Percentiles rank a stretch among this genome's conserved stretches.
Conservation (phyloP, 2,797 vertebrate species). For the Benthosema pterotum region DNA sequence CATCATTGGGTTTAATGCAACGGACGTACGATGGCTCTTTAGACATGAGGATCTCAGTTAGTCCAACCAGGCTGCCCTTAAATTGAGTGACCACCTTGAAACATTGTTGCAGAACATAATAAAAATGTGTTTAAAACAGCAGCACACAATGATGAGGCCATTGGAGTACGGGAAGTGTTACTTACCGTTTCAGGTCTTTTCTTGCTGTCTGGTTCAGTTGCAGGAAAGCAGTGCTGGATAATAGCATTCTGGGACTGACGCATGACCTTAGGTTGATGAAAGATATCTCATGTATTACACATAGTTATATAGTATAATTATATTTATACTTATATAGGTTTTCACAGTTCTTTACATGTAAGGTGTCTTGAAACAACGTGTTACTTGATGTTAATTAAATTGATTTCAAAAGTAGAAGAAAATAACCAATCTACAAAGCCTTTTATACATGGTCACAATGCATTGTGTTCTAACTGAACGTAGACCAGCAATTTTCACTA, state of each 20-base stretch:
- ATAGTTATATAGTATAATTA: too few relatives aligned
- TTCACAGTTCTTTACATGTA: too few relatives aligned
- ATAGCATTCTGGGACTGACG: conserved; percentile 88
- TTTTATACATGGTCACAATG: too few relatives aligned
- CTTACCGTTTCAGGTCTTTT: conserved; percentile 88
- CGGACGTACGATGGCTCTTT: conserved; percentile 94
- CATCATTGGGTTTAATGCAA: conserved; percentile 94
- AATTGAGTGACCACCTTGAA: conserved; percentile 94
- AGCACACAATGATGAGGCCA: neutral
- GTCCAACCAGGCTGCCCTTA: conserved; percentile 88
- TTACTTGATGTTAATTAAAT: too few relatives aligned
- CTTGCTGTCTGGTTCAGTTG: conserved; percentile 86
- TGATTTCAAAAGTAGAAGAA: too few relatives aligned
- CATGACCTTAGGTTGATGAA: conserved; percentile 81
- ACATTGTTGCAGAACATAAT: neutral
- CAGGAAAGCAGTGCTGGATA: conserved; percentile 87
- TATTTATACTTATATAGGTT: too few relatives aligned
- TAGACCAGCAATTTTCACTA: too few relatives aligned
- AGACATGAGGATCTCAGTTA: conserved; percentile 91
- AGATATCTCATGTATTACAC: neutral
- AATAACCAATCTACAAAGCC: too few relatives aligned
- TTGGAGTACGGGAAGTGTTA: conserved; percentile 1
- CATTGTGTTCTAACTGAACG: too few relatives aligned
- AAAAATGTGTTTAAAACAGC: neutral
- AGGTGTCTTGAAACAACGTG: too few relatives aligned